These are phyloP conservation scores for Apoda limacodes DNA, from an alignment of 2,888 invertebrate species.

Conservation along the genomic window DNA sequence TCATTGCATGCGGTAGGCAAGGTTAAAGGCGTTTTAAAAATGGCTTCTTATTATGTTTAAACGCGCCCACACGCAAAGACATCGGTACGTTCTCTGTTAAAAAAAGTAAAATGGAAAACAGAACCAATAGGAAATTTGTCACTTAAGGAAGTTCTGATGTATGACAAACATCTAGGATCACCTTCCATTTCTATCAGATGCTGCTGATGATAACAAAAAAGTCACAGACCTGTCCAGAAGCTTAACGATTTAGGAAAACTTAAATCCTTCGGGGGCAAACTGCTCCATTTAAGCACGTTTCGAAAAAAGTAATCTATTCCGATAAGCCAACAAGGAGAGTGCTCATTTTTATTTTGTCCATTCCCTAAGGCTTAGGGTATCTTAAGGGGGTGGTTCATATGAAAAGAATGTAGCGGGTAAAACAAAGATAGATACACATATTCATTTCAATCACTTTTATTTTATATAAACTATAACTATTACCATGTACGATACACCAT, in stretches of 20 bases:
- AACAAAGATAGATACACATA: too few relatives aligned
- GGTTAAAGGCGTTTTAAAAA: constrained; percentile 43
- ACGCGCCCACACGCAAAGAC: constrained; percentile 51
- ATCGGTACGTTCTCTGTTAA: constrained; percentile 37
- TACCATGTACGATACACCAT: constrained; percentile 1
- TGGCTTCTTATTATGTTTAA: constrained; percentile 46
- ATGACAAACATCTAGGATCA: not conserved
- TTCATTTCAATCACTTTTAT: not conserved
- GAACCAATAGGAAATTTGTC: constrained; percentile 33
- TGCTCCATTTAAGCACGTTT: constrained; percentile 49
- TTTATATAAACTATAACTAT: not conserved
- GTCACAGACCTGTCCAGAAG: constrained; percentile 27
- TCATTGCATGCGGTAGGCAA: constrained; percentile 57
- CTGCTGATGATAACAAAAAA: constrained; percentile 4
- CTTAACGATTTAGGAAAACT: constrained; percentile 41
- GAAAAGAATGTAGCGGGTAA: constrained; percentile 1
- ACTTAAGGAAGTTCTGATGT: constrained; percentile 23
- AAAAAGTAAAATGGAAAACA: constrained; percentile 28
- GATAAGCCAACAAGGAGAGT: constrained; percentile 64
- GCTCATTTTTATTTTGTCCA: constrained; percentile 66
- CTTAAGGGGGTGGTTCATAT: constrained; percentile 32
- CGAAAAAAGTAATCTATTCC: constrained; percentile 63
- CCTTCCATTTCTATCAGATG: too few relatives aligned
- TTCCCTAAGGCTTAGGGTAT: constrained; percentile 58
- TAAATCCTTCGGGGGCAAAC: constrained; percentile 28